These are phyloP conservation scores for Osedax frankpressi DNA, from an alignment of 2,888 invertebrate species.

Conservation along the genomic window DNA sequence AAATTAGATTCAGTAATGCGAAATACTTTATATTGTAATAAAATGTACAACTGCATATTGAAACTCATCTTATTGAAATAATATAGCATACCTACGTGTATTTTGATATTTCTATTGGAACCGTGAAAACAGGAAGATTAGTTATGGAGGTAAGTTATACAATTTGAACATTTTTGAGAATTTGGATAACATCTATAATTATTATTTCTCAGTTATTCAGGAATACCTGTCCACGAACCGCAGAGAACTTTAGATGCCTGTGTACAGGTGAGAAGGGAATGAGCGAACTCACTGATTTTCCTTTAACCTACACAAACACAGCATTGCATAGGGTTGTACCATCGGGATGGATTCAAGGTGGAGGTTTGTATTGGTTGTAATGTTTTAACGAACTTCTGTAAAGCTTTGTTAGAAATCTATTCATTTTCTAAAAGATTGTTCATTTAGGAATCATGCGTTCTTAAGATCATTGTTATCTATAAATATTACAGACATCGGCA, in stretches of 20 bases:
- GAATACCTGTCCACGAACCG: slow-evolving; percentile 45
- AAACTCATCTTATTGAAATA: slow-evolving; percentile 51
- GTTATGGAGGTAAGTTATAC: neutral
- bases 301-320: slow-evolving; percentile 49
- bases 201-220: neutral
- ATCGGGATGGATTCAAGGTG: slow-evolving; percentile 62
- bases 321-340: slow-evolving; percentile 57
- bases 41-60: no score
- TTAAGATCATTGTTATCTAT: no score
- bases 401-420: neutral
- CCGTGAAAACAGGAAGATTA: neutral
- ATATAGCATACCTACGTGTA: neutral
- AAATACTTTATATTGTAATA: no score
- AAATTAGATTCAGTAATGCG: no score
- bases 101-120: neutral
- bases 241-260: slow-evolving; percentile 58
- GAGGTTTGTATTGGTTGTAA: no score
- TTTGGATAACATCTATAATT: no score
- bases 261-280: slow-evolving; percentile 43
- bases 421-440: no score
- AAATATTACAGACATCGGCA: slow-evolving; percentile 40
- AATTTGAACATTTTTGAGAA: neutral
- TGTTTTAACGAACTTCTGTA: neutral
- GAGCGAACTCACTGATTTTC: slow-evolving; percentile 33
- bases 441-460: no score